phyloP scores from a whole-genome alignment of 2,888 invertebrate genomes.

The Bugula neritina region DNA sequence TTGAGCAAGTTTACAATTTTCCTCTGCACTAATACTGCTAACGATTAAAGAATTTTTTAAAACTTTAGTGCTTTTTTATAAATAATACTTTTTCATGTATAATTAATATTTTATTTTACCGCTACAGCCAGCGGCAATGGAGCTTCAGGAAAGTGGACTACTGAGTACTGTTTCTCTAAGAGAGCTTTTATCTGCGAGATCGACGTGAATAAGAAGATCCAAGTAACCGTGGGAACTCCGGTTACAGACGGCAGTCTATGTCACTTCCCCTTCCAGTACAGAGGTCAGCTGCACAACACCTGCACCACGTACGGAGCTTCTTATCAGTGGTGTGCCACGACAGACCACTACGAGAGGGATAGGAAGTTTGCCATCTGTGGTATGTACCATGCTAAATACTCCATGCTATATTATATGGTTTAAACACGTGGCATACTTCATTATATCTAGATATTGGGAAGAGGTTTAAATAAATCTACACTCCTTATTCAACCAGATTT shows the following conservation, averaged over 20 bases:
- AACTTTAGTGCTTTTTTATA: too few relatives aligned
- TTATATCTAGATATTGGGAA: too few relatives aligned
- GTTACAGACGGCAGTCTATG: slow-evolving; percentile 19
- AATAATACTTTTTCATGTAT: too few relatives aligned
- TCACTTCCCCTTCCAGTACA: slow-evolving; percentile 24
- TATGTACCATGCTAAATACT: too few relatives aligned
- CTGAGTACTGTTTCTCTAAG: slow-evolving; percentile 20
- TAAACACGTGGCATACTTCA: too few relatives aligned
- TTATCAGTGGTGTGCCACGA: slow-evolving; percentile 27
- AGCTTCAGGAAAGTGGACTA: background rate
- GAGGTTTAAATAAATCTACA: too few relatives aligned
- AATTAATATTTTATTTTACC: too few relatives aligned
- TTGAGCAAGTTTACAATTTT: too few relatives aligned
- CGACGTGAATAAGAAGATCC: background rate
- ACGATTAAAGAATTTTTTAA: too few relatives aligned
- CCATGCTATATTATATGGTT: too few relatives aligned
- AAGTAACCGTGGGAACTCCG: background rate
- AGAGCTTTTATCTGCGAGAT: slow-evolving; percentile 26
- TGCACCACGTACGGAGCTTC: slow-evolving; percentile 19
- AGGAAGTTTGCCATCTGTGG: slow-evolving; percentile 23
- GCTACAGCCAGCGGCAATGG: slow-evolving; percentile 1
- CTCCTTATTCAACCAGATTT: too few relatives aligned
- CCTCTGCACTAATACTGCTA: too few relatives aligned
- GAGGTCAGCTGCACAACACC: slow-evolving; percentile 9
- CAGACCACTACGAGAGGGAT: slow-evolving; percentile 15